Conservation (phyloP, 2,888 invertebrate species). For the Nyleta sp. region DNA sequence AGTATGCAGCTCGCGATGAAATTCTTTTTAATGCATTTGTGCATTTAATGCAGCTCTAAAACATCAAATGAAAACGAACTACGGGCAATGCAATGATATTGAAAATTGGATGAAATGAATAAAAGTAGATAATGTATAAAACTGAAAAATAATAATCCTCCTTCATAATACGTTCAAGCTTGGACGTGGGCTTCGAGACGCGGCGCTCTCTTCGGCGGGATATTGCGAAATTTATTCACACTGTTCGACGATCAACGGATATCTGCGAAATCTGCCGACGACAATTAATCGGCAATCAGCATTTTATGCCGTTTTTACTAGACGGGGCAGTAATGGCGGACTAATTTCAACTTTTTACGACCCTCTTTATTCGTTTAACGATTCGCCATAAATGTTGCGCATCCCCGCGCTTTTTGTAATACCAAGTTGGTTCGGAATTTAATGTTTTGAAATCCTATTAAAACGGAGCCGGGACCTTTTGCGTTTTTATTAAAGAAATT, state of each 20-base stretch:
- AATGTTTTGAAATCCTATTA: conserved; percentile 37
- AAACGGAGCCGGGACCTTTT: conserved; percentile 11
- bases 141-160: too few species aligned
- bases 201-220: neutral
- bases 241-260: conserved; percentile 3
- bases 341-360: conserved; percentile 54
- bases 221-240: conserved; percentile 8
- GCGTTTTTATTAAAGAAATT: conserved; percentile 32
- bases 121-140: too few species aligned
- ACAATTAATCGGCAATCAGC: conserved; percentile 48
- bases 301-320: conserved; percentile 46
- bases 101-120: too few species aligned
- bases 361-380: conserved; percentile 44
- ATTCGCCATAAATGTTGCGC: conserved; percentile 44
- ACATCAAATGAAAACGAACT: too few species aligned
- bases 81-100: too few species aligned
- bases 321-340: conserved; percentile 30
- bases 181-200: too few species aligned
- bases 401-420: conserved; percentile 3
- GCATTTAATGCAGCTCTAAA: too few species aligned
- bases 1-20: too few species aligned
- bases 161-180: too few species aligned
- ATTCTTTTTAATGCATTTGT: too few species aligned
- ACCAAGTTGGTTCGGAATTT: conserved; percentile 20
- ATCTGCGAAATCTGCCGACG: conserved; percentile 20